A percentile compares a stretch with the other conserved stretches of the same genome.
Evolutionary conservation across 2,888 invertebrate species (phyloP).

Genomic region (Dynastes grantii): DNA sequence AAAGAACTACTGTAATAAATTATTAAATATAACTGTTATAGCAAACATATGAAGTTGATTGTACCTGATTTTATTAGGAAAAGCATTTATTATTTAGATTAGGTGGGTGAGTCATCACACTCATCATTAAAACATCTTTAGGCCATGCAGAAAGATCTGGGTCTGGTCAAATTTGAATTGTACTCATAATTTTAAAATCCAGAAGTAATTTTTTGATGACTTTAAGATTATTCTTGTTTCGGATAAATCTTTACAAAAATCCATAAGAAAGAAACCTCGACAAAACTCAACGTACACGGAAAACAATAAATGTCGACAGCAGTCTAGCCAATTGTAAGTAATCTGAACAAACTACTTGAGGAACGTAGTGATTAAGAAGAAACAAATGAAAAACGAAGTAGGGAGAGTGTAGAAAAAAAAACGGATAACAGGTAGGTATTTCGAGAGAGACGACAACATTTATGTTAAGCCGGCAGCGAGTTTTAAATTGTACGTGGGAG

Average conservation of each 20-base stretch:
- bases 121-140: too few species aligned
- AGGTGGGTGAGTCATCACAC: too few species aligned
- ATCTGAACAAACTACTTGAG: constrained; percentile 35
- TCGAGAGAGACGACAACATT: constrained; percentile 3
- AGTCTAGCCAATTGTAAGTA: constrained; percentile 42
- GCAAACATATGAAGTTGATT: too few species aligned
- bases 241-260: background rate
- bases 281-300: constrained; percentile 1
- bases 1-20: too few species aligned
- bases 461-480: constrained; percentile 14
- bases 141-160: too few species aligned
- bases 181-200: too few species aligned
- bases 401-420: background rate
- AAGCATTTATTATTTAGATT: too few species aligned
- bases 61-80: too few species aligned
- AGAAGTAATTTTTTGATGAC: background rate
- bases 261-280: constrained; percentile 4
- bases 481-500: constrained; percentile 4
- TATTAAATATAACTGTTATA: too few species aligned
- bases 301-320: constrained; percentile 34
- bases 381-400: constrained; percentile 2
- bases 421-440: constrained; percentile 20
- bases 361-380: constrained; percentile 14
- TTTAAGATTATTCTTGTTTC: background rate
- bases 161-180: too few species aligned